These are phyloP conservation scores for Oryctes rhinoceros DNA, from an alignment of 1,140 invertebrate species.

Conservation along the genomic window DNA sequence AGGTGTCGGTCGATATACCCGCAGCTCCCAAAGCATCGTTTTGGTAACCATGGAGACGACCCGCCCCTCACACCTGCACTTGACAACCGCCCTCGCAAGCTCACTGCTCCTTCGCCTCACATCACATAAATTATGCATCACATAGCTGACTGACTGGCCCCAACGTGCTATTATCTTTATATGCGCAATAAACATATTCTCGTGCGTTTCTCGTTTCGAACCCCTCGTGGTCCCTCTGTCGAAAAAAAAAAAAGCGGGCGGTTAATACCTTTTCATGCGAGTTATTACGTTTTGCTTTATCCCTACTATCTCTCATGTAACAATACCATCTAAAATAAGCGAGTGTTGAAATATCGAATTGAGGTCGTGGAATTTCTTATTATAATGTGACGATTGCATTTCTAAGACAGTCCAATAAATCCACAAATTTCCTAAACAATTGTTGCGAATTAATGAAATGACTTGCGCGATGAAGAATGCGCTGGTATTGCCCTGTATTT, in stretches of 20 bases:
- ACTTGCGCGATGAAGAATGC: too few species aligned
- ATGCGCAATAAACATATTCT: conserved; percentile 33
- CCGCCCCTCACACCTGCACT: conserved; percentile 40
- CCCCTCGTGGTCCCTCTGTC: neutral
- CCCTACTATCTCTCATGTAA: neutral
- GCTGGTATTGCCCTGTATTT: too few species aligned
- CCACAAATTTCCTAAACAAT: too few species aligned
- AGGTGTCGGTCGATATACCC: conserved; percentile 40
- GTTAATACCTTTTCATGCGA: neutral
- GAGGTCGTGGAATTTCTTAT: too few species aligned
- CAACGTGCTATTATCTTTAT: conserved; percentile 36
- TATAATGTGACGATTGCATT: too few species aligned
- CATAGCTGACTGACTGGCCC: conserved; percentile 33
- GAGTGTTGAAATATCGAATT: too few species aligned
- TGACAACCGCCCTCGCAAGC: conserved; percentile 40
- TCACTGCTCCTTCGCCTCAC: conserved; percentile 39
- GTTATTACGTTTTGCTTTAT: neutral
- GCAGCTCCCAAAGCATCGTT: conserved; percentile 41
- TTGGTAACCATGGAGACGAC: conserved; percentile 29
- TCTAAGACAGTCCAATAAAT: too few species aligned
- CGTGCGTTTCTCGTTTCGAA: neutral
- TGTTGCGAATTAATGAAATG: too few species aligned
- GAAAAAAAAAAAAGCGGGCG: neutral
- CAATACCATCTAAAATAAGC: too few species aligned
- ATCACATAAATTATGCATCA: conserved; percentile 40